Conservation (phyloP, 2,888 invertebrate species). For the Fissipunctia ypsillon region DNA sequence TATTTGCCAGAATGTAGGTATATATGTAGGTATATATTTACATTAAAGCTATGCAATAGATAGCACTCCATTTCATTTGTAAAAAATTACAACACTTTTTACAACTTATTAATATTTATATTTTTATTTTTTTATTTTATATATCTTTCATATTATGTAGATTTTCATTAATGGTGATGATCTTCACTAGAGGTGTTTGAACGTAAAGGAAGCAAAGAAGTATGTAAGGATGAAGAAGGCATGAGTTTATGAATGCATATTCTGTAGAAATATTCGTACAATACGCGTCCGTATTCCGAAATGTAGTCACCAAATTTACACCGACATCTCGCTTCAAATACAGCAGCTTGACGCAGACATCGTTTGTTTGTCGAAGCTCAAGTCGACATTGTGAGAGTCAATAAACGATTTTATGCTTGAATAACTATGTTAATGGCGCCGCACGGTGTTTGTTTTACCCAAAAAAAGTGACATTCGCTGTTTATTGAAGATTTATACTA, state of each 20-base stretch:
- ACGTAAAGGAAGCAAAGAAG: background rate
- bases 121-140: too few relatives aligned
- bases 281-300: constrained; percentile 18
- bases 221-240: background rate
- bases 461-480: too few relatives aligned
- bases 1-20: too few relatives aligned
- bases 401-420: constrained; percentile 84
- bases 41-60: background rate
- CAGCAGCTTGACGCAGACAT: constrained; percentile 51
- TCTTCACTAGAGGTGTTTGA: background rate
- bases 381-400: constrained; percentile 76
- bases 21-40: too few relatives aligned
- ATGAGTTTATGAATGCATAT: background rate
- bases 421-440: constrained; percentile 86
- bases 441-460: too few relatives aligned
- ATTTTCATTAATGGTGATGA: background rate
- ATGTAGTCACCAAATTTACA: constrained; percentile 44
- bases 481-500: too few relatives aligned
- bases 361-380: constrained; percentile 70
- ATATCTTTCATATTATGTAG: background rate
- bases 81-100: background rate
- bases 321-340: constrained; percentile 54
- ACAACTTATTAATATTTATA: constrained; percentile 12
- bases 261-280: constrained; percentile 1
- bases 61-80: background rate